Conservation (phyloP, 2,797 vertebrate genomes). For the Adelosebastes latens region DNA sequence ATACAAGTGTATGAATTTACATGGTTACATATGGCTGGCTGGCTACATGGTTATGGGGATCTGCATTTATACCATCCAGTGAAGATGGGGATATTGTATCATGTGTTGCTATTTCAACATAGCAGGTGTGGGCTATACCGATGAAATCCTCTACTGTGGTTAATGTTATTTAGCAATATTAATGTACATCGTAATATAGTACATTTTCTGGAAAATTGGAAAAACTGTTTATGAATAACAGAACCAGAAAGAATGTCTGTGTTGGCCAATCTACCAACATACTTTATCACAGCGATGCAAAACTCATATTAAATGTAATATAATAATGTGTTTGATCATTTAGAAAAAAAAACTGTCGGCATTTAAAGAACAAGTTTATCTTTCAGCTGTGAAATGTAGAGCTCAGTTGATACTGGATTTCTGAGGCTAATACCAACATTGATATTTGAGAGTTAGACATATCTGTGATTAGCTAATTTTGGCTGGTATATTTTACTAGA, state of each 20-base stretch:
- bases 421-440: background rate
- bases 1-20: background rate
- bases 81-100: background rate
- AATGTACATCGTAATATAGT: background rate
- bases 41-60: background rate
- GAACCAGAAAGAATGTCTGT: background rate
- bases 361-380: background rate
- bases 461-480: background rate
- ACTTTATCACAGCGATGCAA: background rate
- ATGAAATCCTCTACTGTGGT: background rate
- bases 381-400: background rate
- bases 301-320: background rate
- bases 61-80: background rate
- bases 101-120: background rate
- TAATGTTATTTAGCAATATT: background rate
- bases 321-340: no score
- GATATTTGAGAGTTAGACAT: background rate
- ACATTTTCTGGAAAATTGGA: background rate
- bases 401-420: background rate
- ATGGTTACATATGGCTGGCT: background rate
- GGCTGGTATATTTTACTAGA: background rate
- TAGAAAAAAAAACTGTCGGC: no score
- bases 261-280: no score
- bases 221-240: background rate
- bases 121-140: background rate